Evolutionary conservation across 2,797 vertebrate species (phyloP).

Genomic region (Sphenopsis melanotis): DNA sequence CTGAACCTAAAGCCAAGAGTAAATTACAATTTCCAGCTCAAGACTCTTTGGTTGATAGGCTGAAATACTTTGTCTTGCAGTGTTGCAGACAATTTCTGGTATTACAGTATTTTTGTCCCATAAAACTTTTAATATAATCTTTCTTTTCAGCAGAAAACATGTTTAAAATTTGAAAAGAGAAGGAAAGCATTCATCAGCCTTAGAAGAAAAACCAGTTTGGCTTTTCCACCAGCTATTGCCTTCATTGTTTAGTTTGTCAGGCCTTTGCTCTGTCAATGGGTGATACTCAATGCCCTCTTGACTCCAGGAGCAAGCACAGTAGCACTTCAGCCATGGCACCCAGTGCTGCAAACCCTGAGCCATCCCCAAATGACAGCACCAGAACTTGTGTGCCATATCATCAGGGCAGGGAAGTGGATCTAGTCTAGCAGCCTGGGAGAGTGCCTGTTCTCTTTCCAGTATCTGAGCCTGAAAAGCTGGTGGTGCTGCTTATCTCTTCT

Average conservation of each 20-base stretch:
- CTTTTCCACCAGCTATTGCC: not conserved
- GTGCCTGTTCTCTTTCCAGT: fast-evolving
- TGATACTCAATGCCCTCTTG: not conserved
- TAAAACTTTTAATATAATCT: not conserved
- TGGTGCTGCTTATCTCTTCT: not conserved
- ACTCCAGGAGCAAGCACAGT: not conserved
- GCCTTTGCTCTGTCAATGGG: not conserved
- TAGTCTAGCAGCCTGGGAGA: not conserved
- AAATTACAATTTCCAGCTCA: not conserved
- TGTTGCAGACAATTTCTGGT: not conserved
- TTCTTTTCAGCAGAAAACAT: not conserved
- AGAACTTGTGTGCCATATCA: not conserved
- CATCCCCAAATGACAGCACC: not conserved
- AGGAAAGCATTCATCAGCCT: not conserved
- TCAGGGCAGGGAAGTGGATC: not conserved
- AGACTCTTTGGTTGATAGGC: not conserved
- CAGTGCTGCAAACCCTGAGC: not conserved
- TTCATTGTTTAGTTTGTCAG: not conserved
- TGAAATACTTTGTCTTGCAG: not conserved
- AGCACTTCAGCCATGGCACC: not conserved
- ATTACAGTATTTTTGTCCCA: not conserved
- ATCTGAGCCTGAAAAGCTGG: not conserved
- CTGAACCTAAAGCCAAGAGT: not conserved
- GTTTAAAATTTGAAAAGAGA: not conserved
- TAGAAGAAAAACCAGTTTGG: not conserved